phyloP scores from a whole-genome alignment of 2,888 invertebrate genomes.

The Copidosoma aretas region DNA sequence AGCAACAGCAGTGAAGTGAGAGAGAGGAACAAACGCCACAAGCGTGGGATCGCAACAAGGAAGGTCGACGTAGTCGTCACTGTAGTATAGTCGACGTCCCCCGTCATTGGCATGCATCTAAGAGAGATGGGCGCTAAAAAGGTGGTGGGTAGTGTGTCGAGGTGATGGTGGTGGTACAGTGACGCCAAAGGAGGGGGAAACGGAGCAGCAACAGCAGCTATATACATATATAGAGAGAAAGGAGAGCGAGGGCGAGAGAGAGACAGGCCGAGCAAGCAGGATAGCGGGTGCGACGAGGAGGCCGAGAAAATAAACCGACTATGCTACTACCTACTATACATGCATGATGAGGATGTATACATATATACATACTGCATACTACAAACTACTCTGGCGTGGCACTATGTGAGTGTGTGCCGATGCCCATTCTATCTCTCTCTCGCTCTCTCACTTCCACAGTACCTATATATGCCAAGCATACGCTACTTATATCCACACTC shows the following conservation, averaged over 20 bases:
- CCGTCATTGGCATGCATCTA: too few relatives aligned
- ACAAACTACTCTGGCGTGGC: not conserved
- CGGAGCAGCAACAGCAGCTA: slow-evolving; percentile 7
- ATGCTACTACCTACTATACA: not conserved
- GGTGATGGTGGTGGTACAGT: not conserved
- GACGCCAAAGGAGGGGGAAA: slow-evolving; percentile 14
- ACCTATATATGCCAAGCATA: not conserved
- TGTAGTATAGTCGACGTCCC: too few relatives aligned
- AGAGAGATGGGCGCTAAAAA: too few relatives aligned
- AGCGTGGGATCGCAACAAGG: slow-evolving; percentile 28
- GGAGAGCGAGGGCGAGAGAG: slow-evolving; percentile 13
- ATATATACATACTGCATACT: too few relatives aligned
- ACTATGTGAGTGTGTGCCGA: not conserved
- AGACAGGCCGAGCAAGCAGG: not conserved
- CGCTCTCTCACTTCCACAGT: slow-evolving; percentile 9
- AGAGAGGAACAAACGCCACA: slow-evolving; percentile 30
- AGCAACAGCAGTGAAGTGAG: slow-evolving; percentile 19
- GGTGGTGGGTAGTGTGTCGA: too few relatives aligned
- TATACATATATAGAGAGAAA: slow-evolving; percentile 12
- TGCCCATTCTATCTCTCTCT: slow-evolving; percentile 18
- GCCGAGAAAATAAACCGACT: slow-evolving; percentile 34
- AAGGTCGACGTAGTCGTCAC: too few relatives aligned
- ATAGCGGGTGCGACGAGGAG: slow-evolving; percentile 21
- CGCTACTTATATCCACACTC: not conserved
- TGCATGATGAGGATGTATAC: too few relatives aligned